Evolutionary conservation across 2,888 invertebrate genomes (phyloP), one percentile per base, ranked within the genome.

Genomic region (Ophioninae sp.): DNA sequence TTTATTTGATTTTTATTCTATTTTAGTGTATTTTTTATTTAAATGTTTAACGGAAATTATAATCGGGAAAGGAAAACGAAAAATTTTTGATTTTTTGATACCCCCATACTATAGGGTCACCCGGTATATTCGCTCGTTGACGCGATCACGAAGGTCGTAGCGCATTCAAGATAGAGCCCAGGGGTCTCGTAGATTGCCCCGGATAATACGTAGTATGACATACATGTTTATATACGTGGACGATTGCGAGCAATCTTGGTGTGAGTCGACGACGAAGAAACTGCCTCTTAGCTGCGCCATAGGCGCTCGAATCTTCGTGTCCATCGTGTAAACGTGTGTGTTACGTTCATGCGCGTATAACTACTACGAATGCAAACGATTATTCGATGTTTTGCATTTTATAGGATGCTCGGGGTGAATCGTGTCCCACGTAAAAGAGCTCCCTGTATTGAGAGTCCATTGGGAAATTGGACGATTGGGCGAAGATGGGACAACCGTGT

Each of bases 121-220:
- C 20, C 59, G 20, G 59, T 20, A 20, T 59, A 59, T 22, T 59
- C 59, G 30, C 22, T 44, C 39, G 67, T 22, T n/a, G n/a, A 22
- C 67, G 20, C 39, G 39, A 67, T 67, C 20, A 41, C 67, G 22
- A 67, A 67, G 41, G 41, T 67, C 67, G 39, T 41, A 8, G 23
- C 39, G 17, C 63, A 6, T 63, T 63, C 23, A n/a, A 6, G 22
- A 67, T n/a, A 67, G 67, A 67, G 67, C 41, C 30, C 22, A 20
- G n/a, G 10, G 39, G 39, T 67, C 67, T n/a, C 67, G 39, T 67
- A 67, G 67, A 65, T 67, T 67, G 20, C 41, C 41, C 67, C 39
- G 67, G 39, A 41, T 67, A 67, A 67, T 67, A 41, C 41, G 9
- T 9, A 39, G 67, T 41, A 67, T 39, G 59, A 67, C 67, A 22